These are phyloP conservation scores for Carassius gibelio DNA, from an alignment of 2,113 vertebrate species.

Conservation along the genomic window DNA sequence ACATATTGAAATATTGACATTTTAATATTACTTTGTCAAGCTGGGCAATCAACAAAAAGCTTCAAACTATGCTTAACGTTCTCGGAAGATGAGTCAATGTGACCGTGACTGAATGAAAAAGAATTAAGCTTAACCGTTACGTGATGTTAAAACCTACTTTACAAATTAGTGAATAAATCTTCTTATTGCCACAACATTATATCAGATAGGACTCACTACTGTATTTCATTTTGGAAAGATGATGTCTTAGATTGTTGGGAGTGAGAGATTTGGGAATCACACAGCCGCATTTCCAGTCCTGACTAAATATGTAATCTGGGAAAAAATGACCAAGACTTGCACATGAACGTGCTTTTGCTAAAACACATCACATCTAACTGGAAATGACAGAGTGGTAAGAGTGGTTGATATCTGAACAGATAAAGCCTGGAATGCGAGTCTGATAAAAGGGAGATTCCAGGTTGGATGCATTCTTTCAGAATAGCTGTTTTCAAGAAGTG, in stretches of 20 bases:
- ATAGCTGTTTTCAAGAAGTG: slow-evolving; percentile 57
- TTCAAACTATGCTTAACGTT: neutral
- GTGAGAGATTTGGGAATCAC: neutral
- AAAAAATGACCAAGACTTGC: neutral
- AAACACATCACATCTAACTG: slow-evolving; percentile 38
- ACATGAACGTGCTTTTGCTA: slow-evolving; percentile 39
- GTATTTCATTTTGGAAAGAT: neutral
- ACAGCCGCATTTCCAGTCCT: neutral
- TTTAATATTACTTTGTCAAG: neutral
- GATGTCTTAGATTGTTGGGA: neutral
- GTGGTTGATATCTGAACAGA: slow-evolving; percentile 62
- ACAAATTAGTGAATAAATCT: neutral
- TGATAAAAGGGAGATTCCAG: slow-evolving; percentile 66
- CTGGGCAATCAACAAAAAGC: slow-evolving; percentile 12
- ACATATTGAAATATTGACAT: neutral
- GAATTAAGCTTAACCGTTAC: neutral
- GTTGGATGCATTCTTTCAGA: slow-evolving; percentile 61
- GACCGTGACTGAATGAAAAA: neutral
- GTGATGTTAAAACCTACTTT: neutral
- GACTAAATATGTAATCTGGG: slow-evolving; percentile 19
- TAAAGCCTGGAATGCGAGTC: slow-evolving; percentile 72
- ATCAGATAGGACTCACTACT: neutral
- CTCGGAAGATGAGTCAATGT: slow-evolving; percentile 13
- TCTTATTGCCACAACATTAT: neutral
- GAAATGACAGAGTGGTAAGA: slow-evolving; percentile 54